Evolutionary conservation across 2,888 invertebrate genomes (phyloP), one percentile per base, ranked within the genome.

Genomic region (Hipparchia semele): DNA sequence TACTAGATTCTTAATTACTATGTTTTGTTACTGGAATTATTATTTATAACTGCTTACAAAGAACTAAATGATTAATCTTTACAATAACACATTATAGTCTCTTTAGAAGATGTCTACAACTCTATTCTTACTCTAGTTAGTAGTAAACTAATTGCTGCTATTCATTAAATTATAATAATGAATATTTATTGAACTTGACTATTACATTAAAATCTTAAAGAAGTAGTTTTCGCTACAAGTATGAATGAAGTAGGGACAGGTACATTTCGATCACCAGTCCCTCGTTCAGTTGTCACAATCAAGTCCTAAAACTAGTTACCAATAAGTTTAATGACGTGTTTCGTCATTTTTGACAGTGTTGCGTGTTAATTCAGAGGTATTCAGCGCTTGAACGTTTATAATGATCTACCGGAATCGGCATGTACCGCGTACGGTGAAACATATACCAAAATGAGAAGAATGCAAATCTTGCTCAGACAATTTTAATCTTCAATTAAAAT

Each of bases 401-500:
- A 90, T 86, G 87, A 88, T 87, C 86, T 83, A 81, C 83, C 82
- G 78, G 82, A 88, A 90, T 89, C 89, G 87, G 90, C 90, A 86
- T 81, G 75, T 76, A 76, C 79, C 90, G 86, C 80, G 75, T 76
- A 76, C 79, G 73, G 77, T 75, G 77, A 77, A 75, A 76, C 79
- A 76, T 75, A 76, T 77, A 78, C 66, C 58, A 69, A 72, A 68
- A 73, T 56, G 51, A 68, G 71, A 71, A n/a, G 56, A 67, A 67
- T 56, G 67, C 56, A 67, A 67, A 67, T 67, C 67, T 56, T n/a
- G 67, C 13, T 4, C 56, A 56, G 56, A 73, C 60, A 73, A 76
- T 75, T 72, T 66, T 77, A 72, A 72, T 71, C 72, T 73, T 77
- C 70, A 73, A 74, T 72, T 69, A 68, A 74, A 62, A 46, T 60